Base-by-base conservation (phyloP, 2,113 vertebrate species). In the Anolis sagrei region DNA sequence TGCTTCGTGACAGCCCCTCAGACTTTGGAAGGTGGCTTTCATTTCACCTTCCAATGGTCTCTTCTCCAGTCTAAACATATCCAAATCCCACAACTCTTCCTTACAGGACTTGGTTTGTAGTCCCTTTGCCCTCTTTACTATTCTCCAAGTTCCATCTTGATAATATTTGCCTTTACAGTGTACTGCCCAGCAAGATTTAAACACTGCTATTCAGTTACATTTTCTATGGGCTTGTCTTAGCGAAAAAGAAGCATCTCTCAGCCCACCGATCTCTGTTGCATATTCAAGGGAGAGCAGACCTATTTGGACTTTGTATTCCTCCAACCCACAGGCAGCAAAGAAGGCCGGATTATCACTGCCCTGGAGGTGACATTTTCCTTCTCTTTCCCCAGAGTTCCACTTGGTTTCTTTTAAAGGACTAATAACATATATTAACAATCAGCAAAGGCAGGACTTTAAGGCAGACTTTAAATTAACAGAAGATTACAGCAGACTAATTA, bases 351-450 rank as follows among this genome's bases (percentile, higher is more conserved):
- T 64, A 64, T 79, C 34, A 79, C 34, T 79, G 61, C 78, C 78
- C 78, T 18, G 44, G 14, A 66, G 61, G 44, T 23, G 27, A 18
- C 78, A 48, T 19, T 79, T 79, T 64, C 34, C 58, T n/a, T 36
- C 8, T 23, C 51, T 79, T 64, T 64, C 36, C 25, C 36, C 78
- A 66, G 62, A 79, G 39, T 79, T 79, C 61, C 61, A 48, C 62
- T 29, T 64, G 61, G 62, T 66, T 79, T 79, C 25, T 79, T 79
- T 79, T 64, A 79, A 78, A 79, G 21, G 77, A 64, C 25, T 79
- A 79, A 29, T 79, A 79, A n/a, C 14, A 79, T 79, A 44, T 79
- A 79, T 79, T 79, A 44, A 44, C 61, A 79, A 79, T 66, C 61
- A 66, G 44, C 34, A 79, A 39, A 79, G 62, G 14, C 36, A 79